Percentiles rank a stretch among this genome's conserved stretches.
phyloP scores from a whole-genome alignment of 2,113 vertebrate genomes.

The Phasianus colchicus region DNA sequence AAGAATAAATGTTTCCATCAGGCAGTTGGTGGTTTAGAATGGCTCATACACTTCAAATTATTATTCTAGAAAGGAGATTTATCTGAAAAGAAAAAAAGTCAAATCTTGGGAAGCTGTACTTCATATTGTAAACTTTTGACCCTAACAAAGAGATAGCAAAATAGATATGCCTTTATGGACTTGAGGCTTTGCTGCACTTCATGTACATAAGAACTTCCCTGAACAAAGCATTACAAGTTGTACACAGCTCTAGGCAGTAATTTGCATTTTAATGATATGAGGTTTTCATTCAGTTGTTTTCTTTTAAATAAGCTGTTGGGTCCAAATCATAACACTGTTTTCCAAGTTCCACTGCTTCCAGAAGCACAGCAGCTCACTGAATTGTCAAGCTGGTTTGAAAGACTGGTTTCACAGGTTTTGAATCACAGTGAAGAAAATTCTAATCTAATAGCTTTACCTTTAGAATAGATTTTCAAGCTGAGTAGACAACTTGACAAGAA shows the following conservation, averaged over 20 bases:
- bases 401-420: too few relatives aligned
- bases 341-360: not conserved
- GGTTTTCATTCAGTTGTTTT: not conserved
- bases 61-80: not conserved
- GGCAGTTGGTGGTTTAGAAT: not conserved
- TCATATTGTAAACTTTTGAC: not conserved
- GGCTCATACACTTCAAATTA: not conserved
- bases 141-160: not conserved
- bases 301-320: not conserved
- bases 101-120: not conserved
- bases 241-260: not conserved
- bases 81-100: not conserved
- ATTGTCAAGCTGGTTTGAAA: not conserved
- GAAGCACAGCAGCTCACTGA: not conserved
- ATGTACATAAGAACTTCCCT: not conserved
- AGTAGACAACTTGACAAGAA: not conserved
- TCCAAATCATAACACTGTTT: not conserved
- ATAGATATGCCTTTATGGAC: not conserved
- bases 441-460: not conserved
- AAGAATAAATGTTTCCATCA: not conserved
- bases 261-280: not conserved
- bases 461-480: not conserved
- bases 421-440: not conserved
- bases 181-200: not conserved
- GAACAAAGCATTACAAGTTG: not conserved